Conservation (phyloP, 2,113 vertebrate genomes). For the Ginglymostoma cirratum region DNA sequence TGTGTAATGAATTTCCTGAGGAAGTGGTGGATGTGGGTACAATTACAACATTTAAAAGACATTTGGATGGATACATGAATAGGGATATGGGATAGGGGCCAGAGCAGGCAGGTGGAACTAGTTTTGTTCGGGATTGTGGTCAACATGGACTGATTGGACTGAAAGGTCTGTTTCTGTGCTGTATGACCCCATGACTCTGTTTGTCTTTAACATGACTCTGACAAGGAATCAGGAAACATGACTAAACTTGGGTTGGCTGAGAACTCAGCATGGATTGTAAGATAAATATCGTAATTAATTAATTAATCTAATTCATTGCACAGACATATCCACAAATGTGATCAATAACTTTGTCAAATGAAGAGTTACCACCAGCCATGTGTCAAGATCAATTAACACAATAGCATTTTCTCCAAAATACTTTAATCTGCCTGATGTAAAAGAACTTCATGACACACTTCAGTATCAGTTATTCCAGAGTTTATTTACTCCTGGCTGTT, state of each 20-base stretch:
- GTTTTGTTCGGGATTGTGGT: too few relatives aligned
- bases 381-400: too few relatives aligned
- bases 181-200: too few relatives aligned
- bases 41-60: too few relatives aligned
- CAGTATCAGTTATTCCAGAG: background rate
- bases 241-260: background rate
- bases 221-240: background rate
- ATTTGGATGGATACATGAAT: too few relatives aligned
- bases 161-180: too few relatives aligned
- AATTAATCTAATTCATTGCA: background rate
- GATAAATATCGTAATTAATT: background rate
- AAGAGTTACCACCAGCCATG: background rate
- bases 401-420: too few relatives aligned
- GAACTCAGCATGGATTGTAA: background rate
- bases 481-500: background rate
- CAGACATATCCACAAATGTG: background rate
- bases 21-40: too few relatives aligned
- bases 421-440: background rate
- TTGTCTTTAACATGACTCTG: background rate
- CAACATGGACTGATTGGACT: too few relatives aligned
- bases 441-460: background rate
- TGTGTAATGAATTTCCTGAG: too few relatives aligned
- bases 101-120: too few relatives aligned
- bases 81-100: too few relatives aligned
- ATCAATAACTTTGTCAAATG: background rate